Base-by-base conservation (phyloP, 1,140 invertebrate species). In the Trachymyrmex cornetzi region DNA sequence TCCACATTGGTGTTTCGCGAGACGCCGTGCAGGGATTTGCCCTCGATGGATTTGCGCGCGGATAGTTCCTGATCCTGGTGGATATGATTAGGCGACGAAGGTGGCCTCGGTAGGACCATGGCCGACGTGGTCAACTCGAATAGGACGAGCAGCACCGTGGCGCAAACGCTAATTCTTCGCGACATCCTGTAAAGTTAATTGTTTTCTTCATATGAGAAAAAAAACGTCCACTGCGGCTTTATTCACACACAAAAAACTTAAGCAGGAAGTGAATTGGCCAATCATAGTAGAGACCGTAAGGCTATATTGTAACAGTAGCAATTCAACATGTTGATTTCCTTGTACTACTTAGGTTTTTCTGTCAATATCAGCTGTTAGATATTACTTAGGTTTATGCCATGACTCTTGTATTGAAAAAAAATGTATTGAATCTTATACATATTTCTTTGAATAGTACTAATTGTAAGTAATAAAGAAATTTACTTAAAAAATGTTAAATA, bases 31-130 rank as follows among this genome's bases (percentile, higher is more conserved):
- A 92, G 67, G 50, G 90, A 84, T 63, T 93, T 92, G 16, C 86
- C 80, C 14, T 86, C 69, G 80, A 87, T 77, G 3, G 88, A 57
- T 27, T 87, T 85, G 53, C 66, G 67, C 50, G 82, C 69, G 9
- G 53, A 80, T 6, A 77, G 9, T 19, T 87, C 57, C 38, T 92
- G 85, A 24, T 80, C 91, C 0, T 90, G 91, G 9, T 84, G 92
- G n/a, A 95, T 93, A 44, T 93, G 90, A 75, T 95, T 95, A 0
- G 92, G 92, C 50, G 93, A 93, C 0, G 94, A 94, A 1, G 95
- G 95, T 71, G 95, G 95, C 74, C 95, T 92, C 14, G 94, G 94
- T 19, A 95, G 90, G 27, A 95, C 95, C 89, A 95, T 93, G 3
- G 94, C 93, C n/a, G 93, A 90, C 19, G 87, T 80, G 30, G 90